These are phyloP conservation scores for Heliconius hermathena DNA, from an alignment of 1,140 invertebrate species.

Conservation along the genomic window DNA sequence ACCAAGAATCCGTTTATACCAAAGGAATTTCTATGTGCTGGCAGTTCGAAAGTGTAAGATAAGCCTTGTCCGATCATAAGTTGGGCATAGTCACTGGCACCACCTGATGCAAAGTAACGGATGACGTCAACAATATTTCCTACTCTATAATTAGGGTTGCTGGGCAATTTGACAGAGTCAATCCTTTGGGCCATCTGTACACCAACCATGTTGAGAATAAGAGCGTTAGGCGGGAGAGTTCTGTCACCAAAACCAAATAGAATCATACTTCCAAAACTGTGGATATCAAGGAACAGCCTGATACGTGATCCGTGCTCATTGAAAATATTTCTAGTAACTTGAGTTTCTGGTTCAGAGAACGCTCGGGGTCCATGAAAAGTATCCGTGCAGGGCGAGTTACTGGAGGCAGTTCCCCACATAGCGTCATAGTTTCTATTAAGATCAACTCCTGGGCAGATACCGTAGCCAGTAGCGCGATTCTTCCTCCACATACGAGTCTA, in stretches of 20 bases:
- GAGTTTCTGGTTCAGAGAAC: slow-evolving; percentile 88
- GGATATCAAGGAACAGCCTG: slow-evolving; percentile 83
- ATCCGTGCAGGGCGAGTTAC: slow-evolving; percentile 84
- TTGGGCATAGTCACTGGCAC: slow-evolving; percentile 51
- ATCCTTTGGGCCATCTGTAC: slow-evolving; percentile 61
- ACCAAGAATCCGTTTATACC: slow-evolving; percentile 55
- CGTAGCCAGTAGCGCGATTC: slow-evolving; percentile 29
- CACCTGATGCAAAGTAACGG: slow-evolving; percentile 46
- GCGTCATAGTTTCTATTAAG: slow-evolving; percentile 85
- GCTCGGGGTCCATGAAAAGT: slow-evolving; percentile 85
- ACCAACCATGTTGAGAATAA: slow-evolving; percentile 55
- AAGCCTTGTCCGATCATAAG: slow-evolving; percentile 81
- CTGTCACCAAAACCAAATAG: slow-evolving; percentile 34
- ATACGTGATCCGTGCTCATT: slow-evolving; percentile 59
- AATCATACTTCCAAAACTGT: slow-evolving; percentile 86
- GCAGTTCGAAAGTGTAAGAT: slow-evolving; percentile 86
- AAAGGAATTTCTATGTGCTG: slow-evolving; percentile 84
- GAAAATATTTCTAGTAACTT: slow-evolving; percentile 71
- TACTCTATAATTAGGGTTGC: not conserved
- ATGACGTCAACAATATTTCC: not conserved
- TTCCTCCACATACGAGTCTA: slow-evolving; percentile 27
- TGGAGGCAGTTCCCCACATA: slow-evolving; percentile 79
- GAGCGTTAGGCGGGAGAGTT: slow-evolving; percentile 75
- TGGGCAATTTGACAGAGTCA: slow-evolving; percentile 52
- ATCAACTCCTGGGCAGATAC: slow-evolving; percentile 82